phyloP scores from a whole-genome alignment of 2,797 vertebrate species.

The Cygnus olor region DNA sequence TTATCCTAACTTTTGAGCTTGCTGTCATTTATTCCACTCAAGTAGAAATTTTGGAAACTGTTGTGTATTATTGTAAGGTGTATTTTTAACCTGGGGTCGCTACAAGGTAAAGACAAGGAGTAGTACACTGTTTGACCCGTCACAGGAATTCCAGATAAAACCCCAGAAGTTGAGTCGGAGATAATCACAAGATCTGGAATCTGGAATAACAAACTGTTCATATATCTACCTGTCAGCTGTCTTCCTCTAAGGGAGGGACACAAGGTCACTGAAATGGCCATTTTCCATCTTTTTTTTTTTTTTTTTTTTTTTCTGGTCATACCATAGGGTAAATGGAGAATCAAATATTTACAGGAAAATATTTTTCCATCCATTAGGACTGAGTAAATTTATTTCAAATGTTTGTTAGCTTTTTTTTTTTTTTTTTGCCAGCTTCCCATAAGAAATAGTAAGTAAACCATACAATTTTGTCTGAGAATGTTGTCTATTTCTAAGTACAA shows the following conservation, averaged over 20 bases:
- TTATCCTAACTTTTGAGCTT: not conserved
- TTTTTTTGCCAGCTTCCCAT: not conserved
- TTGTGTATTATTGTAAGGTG: constrained; percentile 83
- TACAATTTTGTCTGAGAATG: not conserved
- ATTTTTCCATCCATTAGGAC: not conserved
- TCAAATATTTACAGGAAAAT: constrained; percentile 77
- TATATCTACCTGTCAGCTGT: constrained; percentile 98
- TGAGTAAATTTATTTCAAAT: constrained; percentile 29
- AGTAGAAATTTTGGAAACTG: constrained; percentile 56
- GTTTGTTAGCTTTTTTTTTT: not conserved
- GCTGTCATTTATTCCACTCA: not conserved
- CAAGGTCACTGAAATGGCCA: constrained; percentile 91
- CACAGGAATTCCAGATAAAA: constrained; percentile 96
- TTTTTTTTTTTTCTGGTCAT: not conserved
- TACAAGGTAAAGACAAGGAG: constrained; percentile 86
- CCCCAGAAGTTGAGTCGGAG: constrained; percentile 93
- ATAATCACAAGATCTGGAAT: constrained; percentile 99
- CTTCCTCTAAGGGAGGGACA: constrained; percentile 92
- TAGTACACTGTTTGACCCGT: constrained; percentile 85
- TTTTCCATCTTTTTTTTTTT: constrained; percentile 83
- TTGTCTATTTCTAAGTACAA: not conserved
- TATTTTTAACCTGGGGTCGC: constrained; percentile 86
- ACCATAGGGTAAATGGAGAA: constrained; percentile 78
- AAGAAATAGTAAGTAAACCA: not conserved
- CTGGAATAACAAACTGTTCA: constrained; percentile 97